Base-by-base conservation (phyloP, 1,140 invertebrate species). In the Brachionus koreanus region DNA sequence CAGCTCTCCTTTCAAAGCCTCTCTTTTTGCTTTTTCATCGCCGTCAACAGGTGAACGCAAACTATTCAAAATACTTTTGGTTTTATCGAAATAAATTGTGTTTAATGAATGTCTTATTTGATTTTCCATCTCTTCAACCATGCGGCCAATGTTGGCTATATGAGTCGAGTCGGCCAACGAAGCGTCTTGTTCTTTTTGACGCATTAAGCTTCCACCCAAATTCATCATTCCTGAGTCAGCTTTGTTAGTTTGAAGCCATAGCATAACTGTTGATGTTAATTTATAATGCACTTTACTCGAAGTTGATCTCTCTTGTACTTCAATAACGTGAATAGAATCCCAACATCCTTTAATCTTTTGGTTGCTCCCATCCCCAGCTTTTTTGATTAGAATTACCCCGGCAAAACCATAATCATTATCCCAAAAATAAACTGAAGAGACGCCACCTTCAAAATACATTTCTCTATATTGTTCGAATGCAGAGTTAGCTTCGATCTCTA, bases 51-150 rank as follows among this genome's bases (percentile, higher is more conserved):
- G 76, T 37, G 76, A 95, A 67, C 97, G 91, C 83, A 99, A 89
- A n/a, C 95, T 95, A 86, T 98, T 98, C 13, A 99, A 95, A 86
- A 99, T 98, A 89, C 98, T 95, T 87, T 95, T 95, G 13, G 97
- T 99, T 90, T 99, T 99, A 85, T 96, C 95, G 91, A 99, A 99
- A 89, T 99, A 99, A 84, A 99, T 98, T 89, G 98, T 95, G 87
- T 98, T 98, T 74, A 99, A 89, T 0, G 96, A 98, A 86, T 95
- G 96, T 84, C 97, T 91, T 86, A 99, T 99, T 91, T 98, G 99
- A 88, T 98, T 99, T 87, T 99, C 98, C 95, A 98, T 98, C 85
- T 99, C 97, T 90, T 91, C 91, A 33, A 91, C 90, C 89, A 92
- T 88, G 84, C 85, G 86, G 19, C 98, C 98, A 86, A 99, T 99